phyloP scores from a whole-genome alignment of 2,113 vertebrate species.

The Scatophagus argus region DNA sequence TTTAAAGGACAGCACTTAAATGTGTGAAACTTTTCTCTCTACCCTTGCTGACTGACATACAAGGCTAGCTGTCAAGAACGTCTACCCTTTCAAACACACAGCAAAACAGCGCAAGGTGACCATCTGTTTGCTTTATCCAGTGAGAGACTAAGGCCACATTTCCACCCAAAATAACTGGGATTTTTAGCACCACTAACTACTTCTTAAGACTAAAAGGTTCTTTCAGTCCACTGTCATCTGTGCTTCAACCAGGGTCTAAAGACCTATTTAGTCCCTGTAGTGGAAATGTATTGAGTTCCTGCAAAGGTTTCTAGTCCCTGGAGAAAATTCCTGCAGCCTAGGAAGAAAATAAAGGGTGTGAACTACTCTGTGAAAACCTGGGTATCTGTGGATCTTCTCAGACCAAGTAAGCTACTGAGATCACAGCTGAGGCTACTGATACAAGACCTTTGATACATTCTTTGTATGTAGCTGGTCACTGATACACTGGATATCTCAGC shows the following conservation, averaged over 20 bases:
- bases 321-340: too few relatives aligned
- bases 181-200: too few relatives aligned
- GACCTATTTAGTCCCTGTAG: too few relatives aligned
- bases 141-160: constrained; percentile 1
- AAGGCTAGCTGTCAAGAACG: constrained; percentile 4
- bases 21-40: neutral
- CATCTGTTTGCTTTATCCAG: constrained; percentile 35
- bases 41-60: neutral
- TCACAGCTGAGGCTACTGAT: constrained; percentile 46
- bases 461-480: constrained; percentile 24
- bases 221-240: too few relatives aligned
- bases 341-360: constrained; percentile 39
- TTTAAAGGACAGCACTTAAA: neutral
- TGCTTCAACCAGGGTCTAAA: too few relatives aligned
- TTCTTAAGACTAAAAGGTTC: too few relatives aligned
- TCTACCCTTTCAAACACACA: constrained; percentile 23
- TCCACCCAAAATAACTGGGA: too few relatives aligned
- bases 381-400: constrained; percentile 50
- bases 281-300: too few relatives aligned
- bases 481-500: constrained; percentile 43
- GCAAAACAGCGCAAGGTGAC: constrained; percentile 41
- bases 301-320: too few relatives aligned
- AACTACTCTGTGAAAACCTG: constrained; percentile 43
- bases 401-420: constrained; percentile 32
- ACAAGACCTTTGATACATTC: constrained; percentile 29